Evolutionary conservation across 1,140 invertebrate species (phyloP).

Genomic region (Diorhabda carinulata): DNA sequence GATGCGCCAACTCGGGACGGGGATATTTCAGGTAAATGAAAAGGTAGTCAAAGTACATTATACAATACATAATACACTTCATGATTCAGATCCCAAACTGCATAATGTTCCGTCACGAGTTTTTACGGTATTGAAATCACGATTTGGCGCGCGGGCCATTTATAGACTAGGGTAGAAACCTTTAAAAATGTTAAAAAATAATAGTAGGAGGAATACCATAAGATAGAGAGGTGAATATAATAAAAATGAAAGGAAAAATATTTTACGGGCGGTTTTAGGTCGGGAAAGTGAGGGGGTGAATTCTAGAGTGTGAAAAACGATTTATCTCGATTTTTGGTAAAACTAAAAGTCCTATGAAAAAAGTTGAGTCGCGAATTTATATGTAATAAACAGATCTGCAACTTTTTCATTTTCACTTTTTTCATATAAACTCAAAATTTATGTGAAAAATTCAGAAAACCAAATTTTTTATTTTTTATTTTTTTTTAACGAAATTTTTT

Average conservation of each 20-base stretch:
- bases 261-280: constrained; percentile 5
- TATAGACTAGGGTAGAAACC: neutral
- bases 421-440: neutral
- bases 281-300: constrained; percentile 7
- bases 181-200: neutral
- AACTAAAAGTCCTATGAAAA: neutral
- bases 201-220: neutral
- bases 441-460: neutral
- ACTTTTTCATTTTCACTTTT: neutral
- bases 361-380: neutral
- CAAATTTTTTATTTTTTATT: neutral
- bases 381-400: neutral
- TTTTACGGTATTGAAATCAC: no score
- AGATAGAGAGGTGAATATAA: constrained; percentile 3
- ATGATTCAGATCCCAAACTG: no score
- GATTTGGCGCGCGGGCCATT: no score
- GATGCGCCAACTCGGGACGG: no score
- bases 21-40: no score
- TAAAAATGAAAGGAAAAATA: constrained; percentile 12
- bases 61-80: no score
- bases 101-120: no score
- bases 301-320: constrained; percentile 9
- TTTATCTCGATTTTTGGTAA: neutral
- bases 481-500: neutral
- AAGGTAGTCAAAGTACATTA: no score